These are phyloP conservation scores for Larimichthys crocea DNA, from an alignment of 2,113 vertebrate species.

Conservation along the genomic window DNA sequence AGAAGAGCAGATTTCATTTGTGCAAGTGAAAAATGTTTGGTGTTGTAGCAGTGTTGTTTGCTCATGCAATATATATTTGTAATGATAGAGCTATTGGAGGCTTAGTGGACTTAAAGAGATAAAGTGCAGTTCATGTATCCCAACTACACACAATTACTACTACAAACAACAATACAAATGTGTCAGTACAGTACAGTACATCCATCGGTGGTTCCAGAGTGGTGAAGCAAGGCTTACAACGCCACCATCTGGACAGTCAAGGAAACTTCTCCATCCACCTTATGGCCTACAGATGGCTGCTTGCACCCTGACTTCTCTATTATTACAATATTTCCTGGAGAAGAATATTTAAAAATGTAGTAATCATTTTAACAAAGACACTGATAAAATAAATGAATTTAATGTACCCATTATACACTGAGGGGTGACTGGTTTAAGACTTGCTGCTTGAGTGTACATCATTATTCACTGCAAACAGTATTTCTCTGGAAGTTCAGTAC, in stretches of 20 bases:
- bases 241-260: conserved; percentile 40
- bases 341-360: not conserved
- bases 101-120: no score
- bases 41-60: no score
- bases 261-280: not conserved
- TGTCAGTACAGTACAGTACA: not conserved
- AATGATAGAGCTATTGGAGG: no score
- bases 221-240: conserved; percentile 13
- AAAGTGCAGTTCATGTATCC: no score
- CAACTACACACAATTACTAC: no score
- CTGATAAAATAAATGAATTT: not conserved
- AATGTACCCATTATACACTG: not conserved
- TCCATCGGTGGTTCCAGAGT: not conserved
- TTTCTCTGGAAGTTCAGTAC: not conserved
- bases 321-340: not conserved
- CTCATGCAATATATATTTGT: no score
- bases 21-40: no score
- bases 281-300: not conserved
- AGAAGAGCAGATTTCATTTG: no score
- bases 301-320: not conserved
- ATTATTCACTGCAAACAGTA: not conserved
- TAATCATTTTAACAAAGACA: not conserved
- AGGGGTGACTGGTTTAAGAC: not conserved
- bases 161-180: no score
- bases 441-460: not conserved